A percentile compares a stretch with the other conserved stretches of the same genome.
Conservation (phyloP, 2,797 vertebrate genomes). For the Hylomyscus alleni region DNA sequence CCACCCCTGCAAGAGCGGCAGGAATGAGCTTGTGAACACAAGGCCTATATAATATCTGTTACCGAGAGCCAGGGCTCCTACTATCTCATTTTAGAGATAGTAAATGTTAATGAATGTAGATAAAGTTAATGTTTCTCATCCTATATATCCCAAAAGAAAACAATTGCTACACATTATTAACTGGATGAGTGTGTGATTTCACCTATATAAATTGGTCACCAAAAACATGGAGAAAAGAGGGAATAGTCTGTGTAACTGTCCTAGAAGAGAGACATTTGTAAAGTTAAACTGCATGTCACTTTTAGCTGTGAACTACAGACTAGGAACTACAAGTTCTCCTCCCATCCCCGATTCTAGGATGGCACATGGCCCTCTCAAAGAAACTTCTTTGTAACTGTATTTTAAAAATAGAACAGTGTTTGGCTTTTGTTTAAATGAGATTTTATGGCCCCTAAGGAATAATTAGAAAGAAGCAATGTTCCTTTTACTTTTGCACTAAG, state of each 20-base stretch:
- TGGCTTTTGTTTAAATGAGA: slow-evolving; percentile 33
- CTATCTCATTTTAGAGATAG: neutral
- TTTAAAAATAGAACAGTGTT: slow-evolving; percentile 20
- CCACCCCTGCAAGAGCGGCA: neutral
- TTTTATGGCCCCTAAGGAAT: neutral
- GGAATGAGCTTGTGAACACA: neutral
- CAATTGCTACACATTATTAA: neutral
- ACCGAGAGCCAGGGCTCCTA: neutral
- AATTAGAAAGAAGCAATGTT: slow-evolving; percentile 30
- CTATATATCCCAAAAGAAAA: neutral
- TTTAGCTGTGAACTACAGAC: neutral
- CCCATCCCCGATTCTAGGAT: neutral
- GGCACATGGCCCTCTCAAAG: neutral
- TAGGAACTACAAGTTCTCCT: neutral
- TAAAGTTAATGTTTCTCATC: neutral
- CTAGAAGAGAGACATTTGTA: neutral
- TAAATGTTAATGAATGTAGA: too few relatives aligned
- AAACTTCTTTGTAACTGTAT: neutral
- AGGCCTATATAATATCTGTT: neutral
- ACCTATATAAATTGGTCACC: neutral
- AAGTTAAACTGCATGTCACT: neutral
- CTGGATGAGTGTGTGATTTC: neutral
- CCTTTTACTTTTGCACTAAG: neutral
- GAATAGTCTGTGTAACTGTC: neutral
- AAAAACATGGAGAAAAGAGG: neutral